These are phyloP conservation scores for Parotocinclus haroldoi DNA, from an alignment of 2,797 vertebrate species.

Conservation along the genomic window DNA sequence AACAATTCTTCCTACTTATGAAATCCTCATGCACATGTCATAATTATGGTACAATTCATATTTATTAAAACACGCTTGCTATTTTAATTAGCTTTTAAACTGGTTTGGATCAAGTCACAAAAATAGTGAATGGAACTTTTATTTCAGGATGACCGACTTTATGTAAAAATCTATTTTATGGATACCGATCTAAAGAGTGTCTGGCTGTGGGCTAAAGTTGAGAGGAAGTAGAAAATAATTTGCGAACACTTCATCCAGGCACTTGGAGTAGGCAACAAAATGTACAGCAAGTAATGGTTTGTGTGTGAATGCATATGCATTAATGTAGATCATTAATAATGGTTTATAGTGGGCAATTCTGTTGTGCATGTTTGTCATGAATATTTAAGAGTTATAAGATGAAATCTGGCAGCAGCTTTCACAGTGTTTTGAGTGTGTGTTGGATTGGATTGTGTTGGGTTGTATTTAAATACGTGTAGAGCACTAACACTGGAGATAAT, in stretches of 20 bases:
- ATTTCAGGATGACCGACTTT: constrained; percentile 34
- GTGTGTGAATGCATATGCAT: constrained; percentile 12
- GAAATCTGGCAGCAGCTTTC: background rate
- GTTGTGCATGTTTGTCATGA: background rate
- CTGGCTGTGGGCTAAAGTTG: constrained; percentile 12
- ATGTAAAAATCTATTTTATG: constrained; percentile 63
- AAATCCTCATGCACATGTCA: constrained; percentile 67
- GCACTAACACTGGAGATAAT: constrained; percentile 3
- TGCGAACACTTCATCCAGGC: too few relatives aligned
- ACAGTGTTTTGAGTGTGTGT: background rate
- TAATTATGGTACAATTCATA: constrained; percentile 73
- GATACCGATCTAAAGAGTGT: constrained; percentile 33
- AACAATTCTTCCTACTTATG: constrained; percentile 70
- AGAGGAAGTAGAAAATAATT: background rate
- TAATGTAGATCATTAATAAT: background rate
- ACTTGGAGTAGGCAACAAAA: too few relatives aligned
- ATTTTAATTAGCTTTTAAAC: constrained; percentile 76
- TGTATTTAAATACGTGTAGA: background rate
- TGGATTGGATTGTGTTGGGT: background rate
- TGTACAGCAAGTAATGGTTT: background rate
- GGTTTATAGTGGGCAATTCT: background rate
- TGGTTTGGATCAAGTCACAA: constrained; percentile 68
- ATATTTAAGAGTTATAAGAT: background rate
- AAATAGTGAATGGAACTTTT: constrained; percentile 66
- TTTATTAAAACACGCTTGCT: constrained; percentile 76